These are phyloP conservation scores for Eupsilia transversa DNA, from an alignment of 2,888 invertebrate genomes.

Conservation along the genomic window DNA sequence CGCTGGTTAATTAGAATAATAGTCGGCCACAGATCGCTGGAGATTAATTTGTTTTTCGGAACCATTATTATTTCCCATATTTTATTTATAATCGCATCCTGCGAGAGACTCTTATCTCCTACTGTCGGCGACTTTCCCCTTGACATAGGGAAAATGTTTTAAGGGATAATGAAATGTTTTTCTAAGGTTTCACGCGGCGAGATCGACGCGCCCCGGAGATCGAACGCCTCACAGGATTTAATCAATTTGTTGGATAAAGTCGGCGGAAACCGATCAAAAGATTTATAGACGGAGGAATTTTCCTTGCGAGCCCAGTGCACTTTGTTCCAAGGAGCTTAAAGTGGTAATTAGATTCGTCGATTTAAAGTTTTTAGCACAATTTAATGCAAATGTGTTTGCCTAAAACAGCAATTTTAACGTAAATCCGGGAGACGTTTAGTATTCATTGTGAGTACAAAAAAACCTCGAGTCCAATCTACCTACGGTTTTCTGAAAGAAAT, in stretches of 20 bases:
- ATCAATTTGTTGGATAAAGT: slow-evolving; percentile 71
- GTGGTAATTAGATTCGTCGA: slow-evolving; percentile 43
- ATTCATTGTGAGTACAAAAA: slow-evolving; percentile 33
- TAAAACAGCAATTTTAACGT: slow-evolving; percentile 41
- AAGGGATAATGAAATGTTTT: slow-evolving; percentile 63
- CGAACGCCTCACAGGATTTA: slow-evolving; percentile 63
- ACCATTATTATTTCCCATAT: no score
- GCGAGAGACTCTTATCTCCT: slow-evolving; percentile 20
- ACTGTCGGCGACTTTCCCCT: slow-evolving; percentile 19
- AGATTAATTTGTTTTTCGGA: no score
- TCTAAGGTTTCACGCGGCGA: slow-evolving; percentile 43
- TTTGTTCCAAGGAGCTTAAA: slow-evolving; percentile 31
- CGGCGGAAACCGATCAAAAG: slow-evolving; percentile 64
- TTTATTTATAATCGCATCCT: slow-evolving; percentile 35
- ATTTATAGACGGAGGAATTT: slow-evolving; percentile 63
- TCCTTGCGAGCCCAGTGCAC: slow-evolving; percentile 23
- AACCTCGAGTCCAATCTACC: slow-evolving; percentile 32
- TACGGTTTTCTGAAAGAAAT: background rate
- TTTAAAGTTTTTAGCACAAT: slow-evolving; percentile 43
- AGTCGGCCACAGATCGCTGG: no score
- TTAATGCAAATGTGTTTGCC: slow-evolving; percentile 36
- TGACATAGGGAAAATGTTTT: slow-evolving; percentile 42
- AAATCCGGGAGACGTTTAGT: slow-evolving; percentile 32
- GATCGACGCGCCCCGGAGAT: slow-evolving; percentile 46
- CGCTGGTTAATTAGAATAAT: no score